These are phyloP conservation scores for Cynocephalus volans DNA, from an alignment of 2,113 vertebrate genomes.

Conservation along the genomic window DNA sequence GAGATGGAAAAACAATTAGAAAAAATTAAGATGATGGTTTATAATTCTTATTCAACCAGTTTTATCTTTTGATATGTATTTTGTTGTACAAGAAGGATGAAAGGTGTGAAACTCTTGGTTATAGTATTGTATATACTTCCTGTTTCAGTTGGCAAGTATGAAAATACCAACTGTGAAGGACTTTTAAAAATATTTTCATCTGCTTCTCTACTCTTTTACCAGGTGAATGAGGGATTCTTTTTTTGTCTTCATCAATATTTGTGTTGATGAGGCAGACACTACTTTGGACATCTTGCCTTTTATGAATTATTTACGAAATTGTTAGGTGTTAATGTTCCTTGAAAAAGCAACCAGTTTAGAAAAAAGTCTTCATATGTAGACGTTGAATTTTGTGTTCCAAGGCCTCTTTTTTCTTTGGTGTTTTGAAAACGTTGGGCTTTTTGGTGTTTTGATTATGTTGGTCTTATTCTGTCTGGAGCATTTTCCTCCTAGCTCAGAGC, in stretches of 20 bases:
- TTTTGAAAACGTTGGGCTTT: slow-evolving; percentile 26
- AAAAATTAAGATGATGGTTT: slow-evolving; percentile 36
- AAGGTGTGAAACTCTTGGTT: background rate
- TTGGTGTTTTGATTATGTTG: background rate
- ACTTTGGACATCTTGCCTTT: background rate
- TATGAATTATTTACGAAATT: background rate
- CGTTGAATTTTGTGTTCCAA: slow-evolving; percentile 39
- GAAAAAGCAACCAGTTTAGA: slow-evolving; percentile 6
- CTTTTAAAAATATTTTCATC: slow-evolving; percentile 27
- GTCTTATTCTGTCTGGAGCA: slow-evolving; percentile 2
- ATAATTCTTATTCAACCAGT: slow-evolving; percentile 8
- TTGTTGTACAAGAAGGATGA: background rate
- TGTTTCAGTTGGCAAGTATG: slow-evolving; percentile 27
- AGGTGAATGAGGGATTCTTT: background rate
- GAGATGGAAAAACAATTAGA: background rate
- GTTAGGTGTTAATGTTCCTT: background rate
- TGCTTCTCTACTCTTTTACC: background rate
- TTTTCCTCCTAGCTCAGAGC: background rate
- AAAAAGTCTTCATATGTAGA: background rate
- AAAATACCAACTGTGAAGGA: slow-evolving; percentile 23
- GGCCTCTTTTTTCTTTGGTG: background rate
- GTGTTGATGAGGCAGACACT: background rate
- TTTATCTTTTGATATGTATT: background rate
- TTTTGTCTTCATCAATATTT: slow-evolving; percentile 15
- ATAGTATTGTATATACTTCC: background rate